Percentiles rank a stretch among this genome's conserved stretches.
These are phyloP conservation scores for Trypoxylus dichotomus DNA, from an alignment of 1,140 invertebrate species.

Conservation along the genomic window DNA sequence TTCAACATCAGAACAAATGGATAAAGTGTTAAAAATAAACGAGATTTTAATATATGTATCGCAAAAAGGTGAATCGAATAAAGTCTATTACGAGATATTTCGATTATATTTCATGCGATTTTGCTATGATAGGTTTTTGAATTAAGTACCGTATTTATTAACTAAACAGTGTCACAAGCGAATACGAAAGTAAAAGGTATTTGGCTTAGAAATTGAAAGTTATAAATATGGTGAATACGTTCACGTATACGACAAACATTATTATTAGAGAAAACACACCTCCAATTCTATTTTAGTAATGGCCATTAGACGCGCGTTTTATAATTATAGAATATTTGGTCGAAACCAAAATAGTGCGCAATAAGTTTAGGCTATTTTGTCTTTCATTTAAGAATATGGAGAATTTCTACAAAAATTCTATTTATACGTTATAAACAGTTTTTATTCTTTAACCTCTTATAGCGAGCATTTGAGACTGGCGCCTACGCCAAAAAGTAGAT, in stretches of 20 bases:
- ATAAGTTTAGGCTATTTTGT: no score
- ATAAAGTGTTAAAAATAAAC: background rate
- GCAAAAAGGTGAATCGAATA: background rate
- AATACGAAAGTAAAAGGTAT: background rate
- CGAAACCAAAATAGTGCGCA: no score
- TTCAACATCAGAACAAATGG: background rate
- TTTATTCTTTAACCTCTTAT: no score
- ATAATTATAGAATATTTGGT: no score
- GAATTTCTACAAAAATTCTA: no score
- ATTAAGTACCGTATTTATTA: no score
- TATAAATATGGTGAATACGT: background rate
- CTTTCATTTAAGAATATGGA: background rate
- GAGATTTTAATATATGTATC: background rate
- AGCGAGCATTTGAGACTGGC: no score
- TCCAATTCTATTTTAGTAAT: background rate
- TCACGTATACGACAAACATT: background rate
- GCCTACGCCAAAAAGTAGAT: no score
- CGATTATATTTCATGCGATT: no score
- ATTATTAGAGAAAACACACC: conserved; percentile 9
- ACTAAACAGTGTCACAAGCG: background rate
- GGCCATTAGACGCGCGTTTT: background rate
- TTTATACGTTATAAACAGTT: no score
- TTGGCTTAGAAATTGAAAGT: conserved; percentile 3
- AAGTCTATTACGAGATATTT: background rate
- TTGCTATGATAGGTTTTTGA: no score